A percentile compares a stretch with the other conserved stretches of the same genome.
These are phyloP conservation scores for Perodicticus potto DNA, from an alignment of 2,797 vertebrate genomes.

Conservation along the genomic window DNA sequence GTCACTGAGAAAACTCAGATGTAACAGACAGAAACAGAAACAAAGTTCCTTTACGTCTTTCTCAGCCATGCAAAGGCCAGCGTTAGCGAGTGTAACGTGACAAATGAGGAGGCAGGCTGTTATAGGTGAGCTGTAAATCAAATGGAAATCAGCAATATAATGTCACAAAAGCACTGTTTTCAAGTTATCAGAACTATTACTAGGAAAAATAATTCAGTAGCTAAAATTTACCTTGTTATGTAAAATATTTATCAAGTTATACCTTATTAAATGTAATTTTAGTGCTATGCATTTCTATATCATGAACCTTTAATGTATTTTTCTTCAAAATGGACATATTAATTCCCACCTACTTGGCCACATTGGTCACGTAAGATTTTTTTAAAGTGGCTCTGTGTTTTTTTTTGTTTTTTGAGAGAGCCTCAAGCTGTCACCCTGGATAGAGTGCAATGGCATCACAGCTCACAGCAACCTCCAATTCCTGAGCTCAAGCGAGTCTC, in stretches of 20 bases:
- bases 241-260: neutral
- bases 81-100: too few species aligned
- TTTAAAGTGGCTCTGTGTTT: fast-evolving
- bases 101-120: neutral
- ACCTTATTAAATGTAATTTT: neutral
- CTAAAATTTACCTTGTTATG: neutral
- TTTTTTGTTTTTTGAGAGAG: too few species aligned
- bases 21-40: neutral
- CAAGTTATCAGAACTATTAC: neutral
- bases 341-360: neutral
- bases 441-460: too few species aligned
- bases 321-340: neutral
- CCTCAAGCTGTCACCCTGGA: too few species aligned
- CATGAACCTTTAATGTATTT: neutral
- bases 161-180: neutral
- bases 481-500: too few species aligned
- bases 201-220: neutral
- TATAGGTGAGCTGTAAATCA: neutral
- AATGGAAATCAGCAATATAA: fast-evolving
- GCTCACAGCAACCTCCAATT: too few species aligned
- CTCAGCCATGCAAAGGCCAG: neutral
- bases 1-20: neutral
- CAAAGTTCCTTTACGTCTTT: neutral
- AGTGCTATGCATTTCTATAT: neutral
- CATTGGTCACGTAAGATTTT: neutral